Evolutionary conservation across 2,888 invertebrate genomes (phyloP).

Genomic region (Epinotia brunnichana): DNA sequence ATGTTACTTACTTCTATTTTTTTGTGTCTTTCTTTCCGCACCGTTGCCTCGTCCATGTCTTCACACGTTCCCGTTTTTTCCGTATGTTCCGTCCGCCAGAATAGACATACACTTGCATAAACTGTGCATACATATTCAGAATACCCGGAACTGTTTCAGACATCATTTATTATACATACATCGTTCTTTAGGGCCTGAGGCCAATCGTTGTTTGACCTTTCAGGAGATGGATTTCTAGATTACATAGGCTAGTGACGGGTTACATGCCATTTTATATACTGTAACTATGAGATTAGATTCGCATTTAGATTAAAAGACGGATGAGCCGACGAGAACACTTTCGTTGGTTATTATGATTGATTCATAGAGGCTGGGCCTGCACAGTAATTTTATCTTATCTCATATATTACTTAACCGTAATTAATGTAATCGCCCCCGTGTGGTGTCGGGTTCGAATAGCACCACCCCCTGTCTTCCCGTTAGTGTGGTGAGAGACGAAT

Average conservation of each 20-base stretch:
- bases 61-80: conserved; percentile 41
- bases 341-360: conserved; percentile 35
- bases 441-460: too few relatives aligned
- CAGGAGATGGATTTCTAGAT: conserved; percentile 38
- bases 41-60: conserved; percentile 21
- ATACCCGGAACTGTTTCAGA: conserved; percentile 38
- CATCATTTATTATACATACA: neutral
- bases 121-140: conserved; percentile 24
- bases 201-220: conserved; percentile 33
- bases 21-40: conserved; percentile 27
- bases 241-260: conserved; percentile 29
- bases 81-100: conserved; percentile 28
- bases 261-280: conserved; percentile 22
- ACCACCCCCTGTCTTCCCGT: too few relatives aligned
- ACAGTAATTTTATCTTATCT: too few relatives aligned
- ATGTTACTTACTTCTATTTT: conserved; percentile 18
- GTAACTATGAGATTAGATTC: conserved; percentile 22
- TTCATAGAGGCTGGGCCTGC: neutral
- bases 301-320: conserved; percentile 29
- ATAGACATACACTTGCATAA: conserved; percentile 29
- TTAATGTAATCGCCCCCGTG: too few relatives aligned
- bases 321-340: conserved; percentile 28
- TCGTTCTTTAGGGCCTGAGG: conserved; percentile 17
- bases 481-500: too few relatives aligned
- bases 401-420: too few relatives aligned